phyloP scores from a whole-genome alignment of 2,888 invertebrate species.

The Sesamia inferens region DNA sequence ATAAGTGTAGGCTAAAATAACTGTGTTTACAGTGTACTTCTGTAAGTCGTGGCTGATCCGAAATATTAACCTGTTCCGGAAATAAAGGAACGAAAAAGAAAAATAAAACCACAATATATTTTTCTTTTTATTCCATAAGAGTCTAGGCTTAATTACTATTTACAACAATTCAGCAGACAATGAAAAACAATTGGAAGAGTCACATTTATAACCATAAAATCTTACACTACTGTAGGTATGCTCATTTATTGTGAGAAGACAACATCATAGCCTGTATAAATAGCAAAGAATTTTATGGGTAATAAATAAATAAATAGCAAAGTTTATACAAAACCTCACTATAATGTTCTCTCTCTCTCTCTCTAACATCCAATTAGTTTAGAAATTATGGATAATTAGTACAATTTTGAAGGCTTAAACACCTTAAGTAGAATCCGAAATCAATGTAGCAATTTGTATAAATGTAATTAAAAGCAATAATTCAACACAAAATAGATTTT shows the following conservation, averaged over 20 bases:
- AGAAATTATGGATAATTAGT: constrained; percentile 40
- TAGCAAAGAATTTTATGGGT: constrained; percentile 38
- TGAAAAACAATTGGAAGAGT: constrained; percentile 61
- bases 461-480: constrained; percentile 41
- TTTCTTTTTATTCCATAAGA: constrained; percentile 55
- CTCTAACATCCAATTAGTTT: constrained; percentile 42
- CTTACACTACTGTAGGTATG: constrained; percentile 49
- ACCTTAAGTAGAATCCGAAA: constrained; percentile 51
- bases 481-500: constrained; percentile 48
- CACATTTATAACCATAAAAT: constrained; percentile 53
- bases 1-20: background rate
- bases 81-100: constrained; percentile 4
- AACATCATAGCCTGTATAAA: constrained; percentile 37
- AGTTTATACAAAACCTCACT: constrained; percentile 30
- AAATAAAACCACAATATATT: constrained; percentile 48
- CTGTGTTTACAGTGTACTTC: background rate
- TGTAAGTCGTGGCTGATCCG: background rate
- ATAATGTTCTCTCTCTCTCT: constrained; percentile 32
- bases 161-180: constrained; percentile 66
- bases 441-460: constrained; percentile 34
- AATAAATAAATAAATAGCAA: constrained; percentile 61
- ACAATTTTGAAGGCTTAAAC: constrained; percentile 58
- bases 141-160: constrained; percentile 64
- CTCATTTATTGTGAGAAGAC: constrained; percentile 33
- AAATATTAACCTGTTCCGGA: background rate